Conservation (phyloP, 2,113 vertebrate species). For the Scomber colias region DNA sequence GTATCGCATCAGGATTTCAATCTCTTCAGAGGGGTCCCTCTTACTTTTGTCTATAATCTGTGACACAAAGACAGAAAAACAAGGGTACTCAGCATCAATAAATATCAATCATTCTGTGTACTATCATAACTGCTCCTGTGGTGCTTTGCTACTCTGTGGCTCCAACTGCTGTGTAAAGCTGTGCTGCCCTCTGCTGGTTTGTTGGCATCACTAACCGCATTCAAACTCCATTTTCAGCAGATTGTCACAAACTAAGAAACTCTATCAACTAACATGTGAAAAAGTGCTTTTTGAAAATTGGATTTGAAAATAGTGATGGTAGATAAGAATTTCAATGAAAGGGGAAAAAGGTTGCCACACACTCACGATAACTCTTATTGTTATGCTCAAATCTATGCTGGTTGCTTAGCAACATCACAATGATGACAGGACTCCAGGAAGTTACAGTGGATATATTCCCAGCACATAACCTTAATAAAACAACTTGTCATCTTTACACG, state of each 20-base stretch:
- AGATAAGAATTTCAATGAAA: not conserved
- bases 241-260: not conserved
- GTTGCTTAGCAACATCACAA: not conserved
- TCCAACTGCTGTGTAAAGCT: conserved; percentile 7
- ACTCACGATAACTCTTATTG: not conserved
- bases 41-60: conserved; percentile 99
- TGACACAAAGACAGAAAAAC: conserved; percentile 22
- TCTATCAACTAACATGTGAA: not conserved
- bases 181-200: conserved; percentile 79
- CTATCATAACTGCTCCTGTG: no score
- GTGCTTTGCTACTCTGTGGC: not conserved
- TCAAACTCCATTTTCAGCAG: not conserved
- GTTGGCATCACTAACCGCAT: not conserved
- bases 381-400: not conserved
- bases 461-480: no score
- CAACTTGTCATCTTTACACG: no score
- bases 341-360: not conserved
- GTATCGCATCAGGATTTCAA: conserved; percentile 97
- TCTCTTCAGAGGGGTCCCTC: conserved; percentile 97
- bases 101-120: no score
- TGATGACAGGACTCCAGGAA: no score
- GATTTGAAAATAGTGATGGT: no score
- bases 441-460: no score
- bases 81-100: not conserved
- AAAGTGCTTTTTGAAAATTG: not conserved